phyloP scores from a whole-genome alignment of 2,797 vertebrate genomes.

The Eptatretus atami region DNA sequence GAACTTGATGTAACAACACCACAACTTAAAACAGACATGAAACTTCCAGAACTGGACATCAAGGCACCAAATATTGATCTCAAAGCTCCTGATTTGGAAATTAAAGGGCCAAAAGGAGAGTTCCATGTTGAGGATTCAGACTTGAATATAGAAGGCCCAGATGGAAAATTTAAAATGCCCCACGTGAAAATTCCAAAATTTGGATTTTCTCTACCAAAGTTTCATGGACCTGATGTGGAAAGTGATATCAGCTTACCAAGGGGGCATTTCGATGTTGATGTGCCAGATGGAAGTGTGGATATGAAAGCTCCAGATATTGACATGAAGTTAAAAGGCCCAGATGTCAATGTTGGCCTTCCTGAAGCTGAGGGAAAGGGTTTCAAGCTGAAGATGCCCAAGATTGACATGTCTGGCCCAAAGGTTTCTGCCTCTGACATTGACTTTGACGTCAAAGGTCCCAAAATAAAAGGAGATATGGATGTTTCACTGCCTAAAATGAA shows the following conservation, averaged over 20 bases:
- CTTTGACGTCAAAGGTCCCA: neutral
- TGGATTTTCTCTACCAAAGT: neutral
- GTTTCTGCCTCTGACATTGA: neutral
- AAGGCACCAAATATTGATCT: neutral
- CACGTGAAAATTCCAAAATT: neutral
- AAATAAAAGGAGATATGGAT: neutral
- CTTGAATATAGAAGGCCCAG: neutral
- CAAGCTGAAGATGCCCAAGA: neutral
- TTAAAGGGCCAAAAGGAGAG: neutral
- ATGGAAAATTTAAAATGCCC: conserved; percentile 1
- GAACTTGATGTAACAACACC: neutral
- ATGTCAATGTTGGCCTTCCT: too few species aligned
- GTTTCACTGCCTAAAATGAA: neutral
- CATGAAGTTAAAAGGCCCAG: neutral
- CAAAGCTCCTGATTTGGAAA: neutral
- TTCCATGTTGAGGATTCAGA: neutral
- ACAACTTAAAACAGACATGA: too few species aligned
- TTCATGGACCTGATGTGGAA: neutral
- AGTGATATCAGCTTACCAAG: neutral
- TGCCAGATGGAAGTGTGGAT: neutral
- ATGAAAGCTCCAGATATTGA: neutral
- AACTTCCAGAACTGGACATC: too few species aligned
- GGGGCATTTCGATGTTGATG: neutral
- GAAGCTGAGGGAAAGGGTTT: too few species aligned
- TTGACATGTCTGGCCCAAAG: conserved; percentile 1